Evolutionary conservation across 2,797 vertebrate genomes (phyloP).

Genomic region (Tenualosa ilisha): DNA sequence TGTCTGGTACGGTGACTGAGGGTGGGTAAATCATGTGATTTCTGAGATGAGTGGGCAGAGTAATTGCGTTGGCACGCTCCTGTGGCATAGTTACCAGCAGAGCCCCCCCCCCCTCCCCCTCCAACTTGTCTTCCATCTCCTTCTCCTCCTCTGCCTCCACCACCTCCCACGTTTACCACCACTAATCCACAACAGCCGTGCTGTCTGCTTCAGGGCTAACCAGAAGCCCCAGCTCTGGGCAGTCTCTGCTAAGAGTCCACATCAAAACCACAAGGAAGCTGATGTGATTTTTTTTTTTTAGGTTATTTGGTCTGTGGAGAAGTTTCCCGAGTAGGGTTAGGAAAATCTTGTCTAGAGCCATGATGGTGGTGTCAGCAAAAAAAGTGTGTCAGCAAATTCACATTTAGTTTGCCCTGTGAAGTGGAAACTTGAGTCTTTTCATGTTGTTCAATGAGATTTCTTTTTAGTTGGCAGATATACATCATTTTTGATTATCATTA

Average conservation of each 20-base stretch:
- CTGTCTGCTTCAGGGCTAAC: not conserved
- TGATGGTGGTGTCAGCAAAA: not conserved
- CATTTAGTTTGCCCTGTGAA: not conserved
- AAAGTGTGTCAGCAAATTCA: not conserved
- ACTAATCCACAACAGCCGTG: not conserved
- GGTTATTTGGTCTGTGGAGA: not conserved
- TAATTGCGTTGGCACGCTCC: not conserved
- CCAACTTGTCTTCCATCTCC: not conserved
- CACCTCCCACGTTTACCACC: not conserved
- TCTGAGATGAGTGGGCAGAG: slow-evolving; percentile 27
- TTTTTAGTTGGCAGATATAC: not conserved
- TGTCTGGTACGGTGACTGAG: slow-evolving; percentile 42
- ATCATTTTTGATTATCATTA: not conserved
- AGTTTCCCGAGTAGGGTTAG: slow-evolving; percentile 13
- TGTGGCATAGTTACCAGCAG: slow-evolving; percentile 9
- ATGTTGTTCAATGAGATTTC: not conserved
- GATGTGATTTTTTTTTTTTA: not conserved
- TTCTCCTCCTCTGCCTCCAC: not conserved
- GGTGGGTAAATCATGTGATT: slow-evolving; percentile 31
- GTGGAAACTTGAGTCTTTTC: not conserved
- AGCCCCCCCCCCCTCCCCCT: not conserved
- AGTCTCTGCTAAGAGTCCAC: not conserved
- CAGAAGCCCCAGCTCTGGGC: not conserved
- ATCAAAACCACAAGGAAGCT: not conserved
- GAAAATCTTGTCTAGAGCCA: not conserved